A percentile compares a stretch with the other conserved stretches of the same genome.
These are phyloP conservation scores for Corythornis cristatus DNA, from an alignment of 2,113 vertebrate genomes.

Conservation along the genomic window DNA sequence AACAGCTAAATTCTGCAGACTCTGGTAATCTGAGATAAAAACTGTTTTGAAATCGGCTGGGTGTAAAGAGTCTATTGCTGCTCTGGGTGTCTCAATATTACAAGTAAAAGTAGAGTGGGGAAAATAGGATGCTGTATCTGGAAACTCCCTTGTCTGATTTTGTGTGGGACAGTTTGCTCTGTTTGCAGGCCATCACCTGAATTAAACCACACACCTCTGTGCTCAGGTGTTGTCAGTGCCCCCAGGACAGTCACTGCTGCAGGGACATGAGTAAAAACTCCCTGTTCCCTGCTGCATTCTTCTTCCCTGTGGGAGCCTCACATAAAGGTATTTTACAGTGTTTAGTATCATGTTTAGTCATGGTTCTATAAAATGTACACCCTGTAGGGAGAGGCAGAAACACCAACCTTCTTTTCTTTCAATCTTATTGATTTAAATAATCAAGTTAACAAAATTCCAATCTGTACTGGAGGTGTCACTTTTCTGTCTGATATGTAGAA, in stretches of 20 bases:
- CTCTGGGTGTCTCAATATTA: conserved; percentile 12
- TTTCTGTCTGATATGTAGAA: not conserved
- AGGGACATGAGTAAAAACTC: not conserved
- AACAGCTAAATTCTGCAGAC: conserved; percentile 63
- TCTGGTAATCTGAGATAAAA: conserved; percentile 45
- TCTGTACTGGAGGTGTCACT: not conserved
- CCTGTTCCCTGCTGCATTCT: not conserved
- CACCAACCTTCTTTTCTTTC: not conserved
- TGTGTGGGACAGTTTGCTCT: not conserved
- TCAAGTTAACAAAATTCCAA: not conserved
- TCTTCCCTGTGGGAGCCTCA: not conserved
- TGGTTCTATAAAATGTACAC: not conserved
- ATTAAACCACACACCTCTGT: not conserved
- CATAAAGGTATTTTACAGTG: not conserved
- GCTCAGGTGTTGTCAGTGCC: not conserved
- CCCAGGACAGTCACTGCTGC: not conserved
- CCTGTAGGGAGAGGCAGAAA: not conserved
- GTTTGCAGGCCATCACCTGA: not conserved
- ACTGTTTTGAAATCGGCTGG: conserved; percentile 59
- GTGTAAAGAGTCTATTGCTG: conserved; percentile 48
- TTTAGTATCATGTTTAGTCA: not conserved
- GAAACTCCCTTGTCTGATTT: not conserved
- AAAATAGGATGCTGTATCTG: not conserved
- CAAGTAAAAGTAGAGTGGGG: not conserved
- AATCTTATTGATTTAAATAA: not conserved